phyloP scores from a whole-genome alignment of 2,797 vertebrate genomes.

The Halcyon smyrnensis region DNA sequence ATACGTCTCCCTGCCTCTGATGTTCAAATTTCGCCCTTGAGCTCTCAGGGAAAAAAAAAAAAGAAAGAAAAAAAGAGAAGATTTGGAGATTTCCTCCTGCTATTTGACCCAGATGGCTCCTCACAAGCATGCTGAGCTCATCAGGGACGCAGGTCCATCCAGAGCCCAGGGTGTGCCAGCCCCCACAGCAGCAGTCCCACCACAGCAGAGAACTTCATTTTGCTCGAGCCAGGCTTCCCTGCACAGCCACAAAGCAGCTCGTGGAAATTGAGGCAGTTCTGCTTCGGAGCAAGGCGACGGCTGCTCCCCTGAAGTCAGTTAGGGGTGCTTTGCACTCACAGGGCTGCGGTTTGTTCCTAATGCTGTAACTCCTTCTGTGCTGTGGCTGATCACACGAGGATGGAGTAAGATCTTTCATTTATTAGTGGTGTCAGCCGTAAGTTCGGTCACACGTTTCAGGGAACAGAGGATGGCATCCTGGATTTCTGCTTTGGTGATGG shows the following conservation, averaged over 20 bases:
- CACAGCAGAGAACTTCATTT: not conserved
- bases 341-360: not conserved
- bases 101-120: conserved; percentile 48
- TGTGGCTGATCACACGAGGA: rapidly evolving
- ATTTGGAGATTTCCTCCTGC: conserved; percentile 25
- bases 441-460: not conserved
- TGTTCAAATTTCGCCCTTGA: conserved; percentile 32
- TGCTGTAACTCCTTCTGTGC: rapidly evolving
- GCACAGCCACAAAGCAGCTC: rapidly evolving
- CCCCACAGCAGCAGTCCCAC: not conserved
- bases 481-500: rapidly evolving
- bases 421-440: rapidly evolving
- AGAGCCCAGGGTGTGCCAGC: rapidly evolving
- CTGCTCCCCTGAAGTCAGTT: not conserved
- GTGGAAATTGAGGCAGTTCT: not conserved
- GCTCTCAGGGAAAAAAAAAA: not conserved
- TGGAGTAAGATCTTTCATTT: rapidly evolving
- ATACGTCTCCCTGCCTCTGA: conserved; percentile 3
- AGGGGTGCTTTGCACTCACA: rapidly evolving
- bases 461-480: rapidly evolving
- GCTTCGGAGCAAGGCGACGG: rapidly evolving
- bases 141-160: rapidly evolving
- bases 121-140: rapidly evolving
- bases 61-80: too few species aligned
- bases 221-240: not conserved